Percentiles rank a stretch among this genome's conserved stretches.
phyloP scores from a whole-genome alignment of 1,140 invertebrate species.

The Glomeris maerens region DNA sequence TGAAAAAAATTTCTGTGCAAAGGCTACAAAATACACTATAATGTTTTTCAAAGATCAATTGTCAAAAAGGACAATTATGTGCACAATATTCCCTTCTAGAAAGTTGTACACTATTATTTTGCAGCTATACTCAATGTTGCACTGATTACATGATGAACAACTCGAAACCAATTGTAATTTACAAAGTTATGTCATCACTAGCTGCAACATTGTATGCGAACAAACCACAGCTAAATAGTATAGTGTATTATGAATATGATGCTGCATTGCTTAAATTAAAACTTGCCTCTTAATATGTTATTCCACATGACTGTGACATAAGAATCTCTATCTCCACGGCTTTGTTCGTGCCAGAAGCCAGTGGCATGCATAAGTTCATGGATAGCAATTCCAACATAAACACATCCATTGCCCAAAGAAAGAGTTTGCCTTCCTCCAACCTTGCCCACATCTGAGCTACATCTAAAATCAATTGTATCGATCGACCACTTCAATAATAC shows the following conservation, averaged over 20 bases:
- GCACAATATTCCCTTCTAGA: background rate
- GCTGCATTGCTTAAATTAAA: background rate
- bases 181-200: too few species aligned
- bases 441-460: conserved; percentile 40
- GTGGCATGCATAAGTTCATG: conserved; percentile 74
- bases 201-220: background rate
- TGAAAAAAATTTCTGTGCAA: background rate
- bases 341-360: conserved; percentile 79
- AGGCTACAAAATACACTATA: background rate
- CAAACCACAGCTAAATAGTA: background rate
- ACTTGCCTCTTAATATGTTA: conserved; percentile 49
- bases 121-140: too few species aligned
- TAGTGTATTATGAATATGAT: background rate
- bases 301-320: conserved; percentile 52
- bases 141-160: too few species aligned
- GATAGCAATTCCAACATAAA: conserved; percentile 52
- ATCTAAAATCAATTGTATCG: conserved; percentile 25
- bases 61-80: background rate
- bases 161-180: too few species aligned
- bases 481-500: background rate
- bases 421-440: conserved; percentile 39
- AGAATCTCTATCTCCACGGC: conserved; percentile 57
- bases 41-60: background rate
- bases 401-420: conserved; percentile 47
- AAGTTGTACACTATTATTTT: too few species aligned